Base-by-base conservation (phyloP, 2,888 invertebrate species). In the Oegoconia quadripuncta region DNA sequence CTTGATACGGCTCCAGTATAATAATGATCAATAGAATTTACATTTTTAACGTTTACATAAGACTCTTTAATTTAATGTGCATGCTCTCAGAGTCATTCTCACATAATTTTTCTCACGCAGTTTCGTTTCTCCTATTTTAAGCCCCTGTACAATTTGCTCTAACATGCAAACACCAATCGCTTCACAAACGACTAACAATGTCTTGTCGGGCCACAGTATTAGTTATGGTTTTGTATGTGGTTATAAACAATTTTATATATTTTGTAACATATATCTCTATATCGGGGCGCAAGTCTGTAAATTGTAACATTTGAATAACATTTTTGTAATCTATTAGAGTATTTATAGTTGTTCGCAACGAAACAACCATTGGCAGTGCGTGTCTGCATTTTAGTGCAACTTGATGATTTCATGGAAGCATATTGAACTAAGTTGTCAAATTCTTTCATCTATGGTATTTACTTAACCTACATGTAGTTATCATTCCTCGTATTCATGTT, bases 151-250 rank as follows among this genome's bases (percentile, higher is more conserved):
- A 84, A 82, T 81, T 84, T 88, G 88, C 86, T 77, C 88, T 88
- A 88, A 88, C 88, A 88, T 88, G 88, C 88, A 88, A 88, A 88
- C 88, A 88, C 88, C 80, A 66, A 88, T 88, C 88, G 88, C 88
- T 88, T 87, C 79, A 81, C 87, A 77, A 70, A 74, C 78, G 76
- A 88, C 88, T 88, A 88, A 88, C 88, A 84, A 63, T 75, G 79
- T 82, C 78, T 84, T 81, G 77, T 64, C 65, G 83, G 86, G 79
- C 76, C 78, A 80, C 75, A 76, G 73, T 77, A 78, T 76, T 79
- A 78, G 76, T 73, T 69, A 74, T 77, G 84, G 87, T 87, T 69
- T 76, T 77, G 86, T 84, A 84, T 86, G 84, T 82, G 84, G 87
- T 84, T 74, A 74, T 80, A 74, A 74, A 72, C 55, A 57, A 52